Evolutionary conservation across 2,113 vertebrate species (phyloP).

Genomic region (Aegotheles bennettii): DNA sequence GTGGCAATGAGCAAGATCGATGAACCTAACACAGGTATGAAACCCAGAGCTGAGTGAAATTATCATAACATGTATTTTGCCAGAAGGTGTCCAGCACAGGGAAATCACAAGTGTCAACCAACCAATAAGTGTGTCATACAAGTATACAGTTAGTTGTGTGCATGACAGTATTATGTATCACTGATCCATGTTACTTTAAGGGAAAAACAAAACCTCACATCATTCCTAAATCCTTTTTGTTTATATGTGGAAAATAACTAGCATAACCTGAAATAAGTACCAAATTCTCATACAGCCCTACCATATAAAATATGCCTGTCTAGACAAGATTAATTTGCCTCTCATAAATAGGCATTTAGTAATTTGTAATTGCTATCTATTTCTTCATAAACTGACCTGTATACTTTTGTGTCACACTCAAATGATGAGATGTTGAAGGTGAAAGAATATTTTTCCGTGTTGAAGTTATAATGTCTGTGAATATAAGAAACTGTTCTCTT

Average conservation of each 20-base stretch:
- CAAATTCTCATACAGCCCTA: neutral
- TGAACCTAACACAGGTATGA: slow-evolving; percentile 66
- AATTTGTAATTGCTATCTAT: neutral
- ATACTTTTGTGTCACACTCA: neutral
- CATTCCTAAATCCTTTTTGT: neutral
- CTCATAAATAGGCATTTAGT: neutral
- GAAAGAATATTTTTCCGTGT: neutral
- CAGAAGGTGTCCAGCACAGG: neutral
- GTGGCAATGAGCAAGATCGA: slow-evolving; percentile 40
- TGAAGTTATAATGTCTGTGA: neutral
- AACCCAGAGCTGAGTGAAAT: neutral
- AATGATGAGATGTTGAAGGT: neutral
- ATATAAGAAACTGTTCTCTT: neutral
- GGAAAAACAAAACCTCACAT: neutral
- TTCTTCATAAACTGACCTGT: neutral
- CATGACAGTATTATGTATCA: neutral
- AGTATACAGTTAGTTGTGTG: rapidly evolving
- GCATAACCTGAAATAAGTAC: neutral
- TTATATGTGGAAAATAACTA: neutral
- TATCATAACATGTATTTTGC: neutral
- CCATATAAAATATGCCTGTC: neutral
- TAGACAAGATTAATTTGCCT: neutral
- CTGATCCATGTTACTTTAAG: neutral
- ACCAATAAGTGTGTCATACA: neutral
- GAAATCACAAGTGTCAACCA: neutral